Conservation (phyloP, 2,888 invertebrate genomes). For the Catotricha subobsoleta region DNA sequence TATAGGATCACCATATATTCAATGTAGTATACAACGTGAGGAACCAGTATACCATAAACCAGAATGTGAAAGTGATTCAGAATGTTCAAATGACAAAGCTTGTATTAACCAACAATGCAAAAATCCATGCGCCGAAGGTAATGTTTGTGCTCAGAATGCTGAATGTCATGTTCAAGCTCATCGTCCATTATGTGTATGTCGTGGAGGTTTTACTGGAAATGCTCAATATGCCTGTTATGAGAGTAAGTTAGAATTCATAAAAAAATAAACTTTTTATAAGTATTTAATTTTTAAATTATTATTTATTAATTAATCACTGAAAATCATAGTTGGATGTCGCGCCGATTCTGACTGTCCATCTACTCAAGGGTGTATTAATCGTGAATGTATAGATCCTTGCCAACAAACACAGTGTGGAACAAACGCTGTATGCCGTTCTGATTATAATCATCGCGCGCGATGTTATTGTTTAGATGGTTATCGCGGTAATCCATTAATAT, state of each 20-base stretch:
- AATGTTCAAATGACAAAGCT: conserved; percentile 67
- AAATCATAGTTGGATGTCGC: conserved; percentile 53
- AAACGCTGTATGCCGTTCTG: conserved; percentile 59
- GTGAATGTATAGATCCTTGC: conserved; percentile 65
- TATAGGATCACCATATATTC: conserved; percentile 57
- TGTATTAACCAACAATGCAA: conserved; percentile 59
- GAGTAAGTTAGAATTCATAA: conserved; percentile 32
- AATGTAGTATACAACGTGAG: conserved; percentile 39
- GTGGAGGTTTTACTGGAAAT: conserved; percentile 68
- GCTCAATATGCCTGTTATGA: conserved; percentile 60
- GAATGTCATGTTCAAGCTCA: conserved; percentile 63
- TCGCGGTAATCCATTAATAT: conserved; percentile 60
- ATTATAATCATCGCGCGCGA: conserved; percentile 55
- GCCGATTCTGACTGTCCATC: conserved; percentile 69
- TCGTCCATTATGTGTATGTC: conserved; percentile 64
- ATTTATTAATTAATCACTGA: not conserved
- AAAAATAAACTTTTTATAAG: not conserved
- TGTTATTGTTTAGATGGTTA: conserved; percentile 62
- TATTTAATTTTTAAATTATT: not conserved
- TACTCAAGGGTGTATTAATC: conserved; percentile 63
- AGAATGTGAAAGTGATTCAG: conserved; percentile 57
- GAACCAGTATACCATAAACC: conserved; percentile 38
- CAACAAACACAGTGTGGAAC: conserved; percentile 59
- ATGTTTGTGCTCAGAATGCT: conserved; percentile 58
- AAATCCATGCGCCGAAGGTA: conserved; percentile 51